Base-by-base conservation (phyloP, 1,140 invertebrate genomes). In the Drosophila bocki region DNA sequence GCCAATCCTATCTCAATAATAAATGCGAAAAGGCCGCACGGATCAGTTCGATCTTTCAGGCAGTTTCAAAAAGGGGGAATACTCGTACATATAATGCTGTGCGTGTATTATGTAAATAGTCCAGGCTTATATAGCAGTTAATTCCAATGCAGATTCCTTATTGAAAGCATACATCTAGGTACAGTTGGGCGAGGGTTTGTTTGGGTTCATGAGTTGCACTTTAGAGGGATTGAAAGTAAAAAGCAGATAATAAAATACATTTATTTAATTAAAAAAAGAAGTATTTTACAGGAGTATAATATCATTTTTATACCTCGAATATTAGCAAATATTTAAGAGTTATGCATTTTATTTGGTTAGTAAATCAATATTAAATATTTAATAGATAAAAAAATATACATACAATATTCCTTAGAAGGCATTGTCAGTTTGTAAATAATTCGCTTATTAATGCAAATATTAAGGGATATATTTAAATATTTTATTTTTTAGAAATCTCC, bases 1-100 rank as follows among this genome's bases (percentile, higher is more conserved):
- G 63, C 48, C 63, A 70, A 70, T 70, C 67, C 67, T 76, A 77
- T 60, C 63, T 77, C 58, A 62, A 61, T 59, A 78, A 61, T 48
- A 77, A 69, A 60, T 37, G 67, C 53, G 67, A 72, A 71, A 70
- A 59, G 26, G 53, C 67, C 53, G 53, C 69, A 72, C 67, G 65
- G 51, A 58, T 59, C 69, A 35, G 42, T 50, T 72, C 70, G 54
- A 74, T 71, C 51, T 71, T 70, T 47, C 13, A 19, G 15, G 19
- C 41, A 33, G 48, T 44, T 47, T 35, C 12, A 32, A 72, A 58
- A 50, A 60, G 37, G 45, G 53, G 69, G 33, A 35, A 50, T 41
- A 13, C 4, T 32, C 29, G 26, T 41, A 22, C 17, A 32, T 71
- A 72, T 71, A 72, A 37, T 15, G 12, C 17, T 29, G 32, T 42